These are phyloP conservation scores for Seriola dumerili DNA, from an alignment of 2,113 vertebrate genomes.

Conservation along the genomic window DNA sequence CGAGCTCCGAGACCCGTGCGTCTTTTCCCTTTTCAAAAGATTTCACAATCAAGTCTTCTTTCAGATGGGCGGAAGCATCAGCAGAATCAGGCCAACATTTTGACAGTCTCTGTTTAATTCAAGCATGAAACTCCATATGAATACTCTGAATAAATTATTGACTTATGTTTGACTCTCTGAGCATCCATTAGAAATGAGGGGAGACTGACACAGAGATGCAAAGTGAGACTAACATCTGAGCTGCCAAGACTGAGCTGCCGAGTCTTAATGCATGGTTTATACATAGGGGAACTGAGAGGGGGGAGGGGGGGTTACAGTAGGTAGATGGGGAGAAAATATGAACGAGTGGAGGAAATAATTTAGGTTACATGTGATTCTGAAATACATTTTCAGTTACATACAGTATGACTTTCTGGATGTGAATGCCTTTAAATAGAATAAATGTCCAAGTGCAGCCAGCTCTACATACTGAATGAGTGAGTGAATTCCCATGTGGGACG, in stretches of 20 bases:
- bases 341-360: not conserved
- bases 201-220: slow-evolving; percentile 36
- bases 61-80: not conserved
- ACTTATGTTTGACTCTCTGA: slow-evolving; percentile 57
- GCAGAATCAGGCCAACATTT: slow-evolving; percentile 50
- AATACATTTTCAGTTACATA: not conserved
- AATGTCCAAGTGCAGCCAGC: not conserved
- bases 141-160: slow-evolving; percentile 73
- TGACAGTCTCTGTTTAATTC: slow-evolving; percentile 47
- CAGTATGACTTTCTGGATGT: not conserved
- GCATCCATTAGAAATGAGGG: slow-evolving; percentile 71
- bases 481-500: slow-evolving; percentile 26
- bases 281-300: no score
- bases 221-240: slow-evolving; percentile 16
- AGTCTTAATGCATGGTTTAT: slow-evolving; percentile 37
- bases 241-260: slow-evolving; percentile 43
- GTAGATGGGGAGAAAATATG: not conserved
- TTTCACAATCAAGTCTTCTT: slow-evolving; percentile 43
- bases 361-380: not conserved
- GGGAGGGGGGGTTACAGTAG: no score
- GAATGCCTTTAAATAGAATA: not conserved
- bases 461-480: not conserved
- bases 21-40: slow-evolving; percentile 13
- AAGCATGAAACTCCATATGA: slow-evolving; percentile 62
- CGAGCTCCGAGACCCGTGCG: not conserved